Conservation (phyloP, 2,888 invertebrate genomes). For the Hypsopygia costalis region DNA sequence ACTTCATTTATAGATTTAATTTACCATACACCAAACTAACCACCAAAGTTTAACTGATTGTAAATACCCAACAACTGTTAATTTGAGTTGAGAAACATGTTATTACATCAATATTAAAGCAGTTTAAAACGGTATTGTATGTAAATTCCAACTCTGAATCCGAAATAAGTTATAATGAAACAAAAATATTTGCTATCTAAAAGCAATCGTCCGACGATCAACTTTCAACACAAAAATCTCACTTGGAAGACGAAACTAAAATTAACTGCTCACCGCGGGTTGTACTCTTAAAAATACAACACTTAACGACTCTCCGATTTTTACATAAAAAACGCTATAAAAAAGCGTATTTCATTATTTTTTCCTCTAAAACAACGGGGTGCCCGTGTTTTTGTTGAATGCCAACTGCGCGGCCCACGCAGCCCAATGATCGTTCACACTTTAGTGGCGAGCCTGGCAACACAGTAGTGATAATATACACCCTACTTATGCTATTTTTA, state of each 20-base stretch:
- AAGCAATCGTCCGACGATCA: not conserved
- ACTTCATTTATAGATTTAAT: no score
- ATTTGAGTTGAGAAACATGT: not conserved
- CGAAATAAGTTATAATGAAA: not conserved
- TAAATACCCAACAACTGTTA: no score
- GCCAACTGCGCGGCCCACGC: constrained; percentile 67
- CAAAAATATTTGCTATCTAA: constrained; percentile 1
- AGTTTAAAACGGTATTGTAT: not conserved
- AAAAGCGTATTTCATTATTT: constrained; percentile 74
- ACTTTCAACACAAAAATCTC: constrained; percentile 24
- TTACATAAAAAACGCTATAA: constrained; percentile 66
- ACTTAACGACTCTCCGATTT: constrained; percentile 59
- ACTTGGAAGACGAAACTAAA: constrained; percentile 31
- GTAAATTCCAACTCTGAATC: not conserved
- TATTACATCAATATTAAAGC: not conserved
- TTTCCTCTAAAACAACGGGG: constrained; percentile 76
- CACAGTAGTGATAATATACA: constrained; percentile 60
- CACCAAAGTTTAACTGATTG: no score
- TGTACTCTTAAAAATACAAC: constrained; percentile 53
- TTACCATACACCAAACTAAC: no score
- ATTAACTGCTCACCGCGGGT: constrained; percentile 48
- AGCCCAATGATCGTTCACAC: constrained; percentile 68
- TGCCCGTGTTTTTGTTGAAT: constrained; percentile 70
- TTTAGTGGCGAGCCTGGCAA: constrained; percentile 66
- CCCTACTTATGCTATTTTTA: constrained; percentile 58